A percentile compares a stretch with the other conserved stretches of the same genome.
Evolutionary conservation across 2,888 invertebrate genomes (phyloP).

Genomic region (Phyllotreta striolata): DNA sequence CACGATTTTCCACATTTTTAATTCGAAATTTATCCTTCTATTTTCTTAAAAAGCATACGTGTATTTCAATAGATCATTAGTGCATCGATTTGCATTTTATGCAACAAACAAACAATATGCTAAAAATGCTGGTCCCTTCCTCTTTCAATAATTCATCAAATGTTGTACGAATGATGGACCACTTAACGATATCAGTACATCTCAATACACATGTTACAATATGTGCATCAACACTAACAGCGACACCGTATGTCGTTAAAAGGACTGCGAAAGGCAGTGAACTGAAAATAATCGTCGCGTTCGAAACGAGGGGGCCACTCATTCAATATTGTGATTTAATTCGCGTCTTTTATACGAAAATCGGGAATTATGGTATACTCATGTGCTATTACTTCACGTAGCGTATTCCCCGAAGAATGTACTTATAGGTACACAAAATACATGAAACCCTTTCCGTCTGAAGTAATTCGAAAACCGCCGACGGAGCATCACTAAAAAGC

Average conservation of each 20-base stretch:
- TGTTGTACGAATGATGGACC: slow-evolving; percentile 29
- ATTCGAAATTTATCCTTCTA: neutral
- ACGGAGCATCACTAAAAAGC: slow-evolving; percentile 47
- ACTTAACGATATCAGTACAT: slow-evolving; percentile 42
- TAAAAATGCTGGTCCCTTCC: slow-evolving; percentile 7
- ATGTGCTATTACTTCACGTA: neutral
- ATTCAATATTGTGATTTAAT: slow-evolving; percentile 32
- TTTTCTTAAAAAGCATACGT: too few relatives aligned
- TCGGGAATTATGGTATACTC: slow-evolving; percentile 2
- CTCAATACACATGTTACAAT: slow-evolving; percentile 43
- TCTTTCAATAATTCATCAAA: slow-evolving; percentile 20
- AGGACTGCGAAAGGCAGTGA: slow-evolving; percentile 47
- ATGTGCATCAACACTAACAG: slow-evolving; percentile 37
- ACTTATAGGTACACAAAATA: too few relatives aligned
- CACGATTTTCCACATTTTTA: slow-evolving; percentile 16
- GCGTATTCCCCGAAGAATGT: neutral
- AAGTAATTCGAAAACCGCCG: slow-evolving; percentile 33
- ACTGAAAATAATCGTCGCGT: slow-evolving; percentile 43
- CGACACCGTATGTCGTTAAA: slow-evolving; percentile 48
- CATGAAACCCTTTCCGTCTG: too few relatives aligned
- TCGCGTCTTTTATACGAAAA: slow-evolving; percentile 19
- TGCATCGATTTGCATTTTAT: neutral
- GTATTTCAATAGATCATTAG: neutral
- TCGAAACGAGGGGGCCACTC: slow-evolving; percentile 28
- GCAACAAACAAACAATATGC: slow-evolving; percentile 3